phyloP scores from a whole-genome alignment of 2,888 invertebrate genomes.

The Phanerotoma sp. region DNA sequence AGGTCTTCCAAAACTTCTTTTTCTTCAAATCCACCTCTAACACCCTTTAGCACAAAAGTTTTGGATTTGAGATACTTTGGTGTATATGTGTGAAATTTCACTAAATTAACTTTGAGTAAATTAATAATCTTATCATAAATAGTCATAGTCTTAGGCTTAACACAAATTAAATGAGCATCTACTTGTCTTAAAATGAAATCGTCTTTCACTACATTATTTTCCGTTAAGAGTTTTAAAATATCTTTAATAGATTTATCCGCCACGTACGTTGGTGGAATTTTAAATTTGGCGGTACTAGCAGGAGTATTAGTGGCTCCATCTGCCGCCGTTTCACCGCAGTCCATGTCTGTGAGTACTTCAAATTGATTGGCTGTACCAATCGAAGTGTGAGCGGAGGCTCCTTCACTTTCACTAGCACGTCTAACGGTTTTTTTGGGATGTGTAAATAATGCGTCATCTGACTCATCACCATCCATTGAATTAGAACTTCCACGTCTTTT shows the following conservation, averaged over 20 bases:
- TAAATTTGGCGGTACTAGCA: background rate
- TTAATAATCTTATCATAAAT: slow-evolving; percentile 1
- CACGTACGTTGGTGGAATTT: background rate
- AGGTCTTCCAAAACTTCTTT: background rate
- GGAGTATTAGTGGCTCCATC: background rate
- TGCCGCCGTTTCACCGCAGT: no score
- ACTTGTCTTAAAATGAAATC: slow-evolving; percentile 8
- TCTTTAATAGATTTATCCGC: background rate
- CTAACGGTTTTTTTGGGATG: no score
- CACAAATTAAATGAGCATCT: background rate
- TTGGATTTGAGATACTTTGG: slow-evolving; percentile 12
- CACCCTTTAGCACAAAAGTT: slow-evolving; percentile 14
- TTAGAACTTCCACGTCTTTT: no score
- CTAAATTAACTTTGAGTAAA: background rate
- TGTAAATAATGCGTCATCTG: no score
- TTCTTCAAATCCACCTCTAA: slow-evolving; percentile 2
- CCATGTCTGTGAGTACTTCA: no score
- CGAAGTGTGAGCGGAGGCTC: no score
- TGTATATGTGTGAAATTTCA: slow-evolving; percentile 14
- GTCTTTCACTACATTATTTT: background rate
- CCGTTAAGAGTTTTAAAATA: background rate
- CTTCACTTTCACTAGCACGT: no score
- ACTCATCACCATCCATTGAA: no score
- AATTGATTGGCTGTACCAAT: no score
- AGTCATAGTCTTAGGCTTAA: background rate